Percentiles rank a stretch among this genome's conserved stretches.
Conservation (phyloP, 2,888 invertebrate genomes). For the Drosophila phalerata region DNA sequence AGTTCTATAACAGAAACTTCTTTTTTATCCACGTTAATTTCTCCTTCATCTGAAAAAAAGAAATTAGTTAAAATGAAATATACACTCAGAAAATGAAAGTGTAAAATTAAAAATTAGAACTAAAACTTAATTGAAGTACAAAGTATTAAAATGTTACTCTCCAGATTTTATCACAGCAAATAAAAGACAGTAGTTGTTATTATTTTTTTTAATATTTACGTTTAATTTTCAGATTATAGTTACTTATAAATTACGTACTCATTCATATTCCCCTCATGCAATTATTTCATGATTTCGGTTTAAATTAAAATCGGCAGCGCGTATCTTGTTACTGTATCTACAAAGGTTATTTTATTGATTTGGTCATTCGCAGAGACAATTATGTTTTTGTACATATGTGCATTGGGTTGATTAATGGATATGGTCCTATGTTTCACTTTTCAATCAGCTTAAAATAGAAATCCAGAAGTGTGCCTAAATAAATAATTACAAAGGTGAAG, state of each 20-base stretch:
- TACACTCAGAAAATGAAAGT: slow-evolving; percentile 36
- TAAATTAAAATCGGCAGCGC: slow-evolving; percentile 23
- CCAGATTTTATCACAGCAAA: slow-evolving; percentile 22
- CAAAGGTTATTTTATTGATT: slow-evolving; percentile 21
- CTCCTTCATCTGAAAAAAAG: slow-evolving; percentile 51
- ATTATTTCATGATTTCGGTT: slow-evolving; percentile 15
- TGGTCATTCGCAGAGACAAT: slow-evolving; percentile 43
- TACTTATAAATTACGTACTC: slow-evolving; percentile 38
- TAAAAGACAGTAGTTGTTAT: slow-evolving; percentile 51
- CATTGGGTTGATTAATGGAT: slow-evolving; percentile 24
- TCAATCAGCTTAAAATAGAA: slow-evolving; percentile 41
- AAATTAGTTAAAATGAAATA: slow-evolving; percentile 35
- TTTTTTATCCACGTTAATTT: slow-evolving; percentile 46
- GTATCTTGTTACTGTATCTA: slow-evolving; percentile 19
- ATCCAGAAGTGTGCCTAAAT: slow-evolving; percentile 54
- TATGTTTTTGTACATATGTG: slow-evolving; percentile 38
- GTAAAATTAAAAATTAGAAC: slow-evolving; percentile 11
- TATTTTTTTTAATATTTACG: slow-evolving; percentile 39
- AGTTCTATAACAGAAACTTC: slow-evolving; percentile 69
- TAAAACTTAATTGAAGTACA: slow-evolving; percentile 15
- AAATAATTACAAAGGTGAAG: slow-evolving; percentile 56
- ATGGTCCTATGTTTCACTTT: slow-evolving; percentile 35
- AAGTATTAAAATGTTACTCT: not conserved
- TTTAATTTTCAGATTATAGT: slow-evolving; percentile 55
- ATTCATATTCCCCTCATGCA: slow-evolving; percentile 36